phyloP scores from a whole-genome alignment of 1,140 invertebrate genomes.

The Chlorops oryzae region DNA sequence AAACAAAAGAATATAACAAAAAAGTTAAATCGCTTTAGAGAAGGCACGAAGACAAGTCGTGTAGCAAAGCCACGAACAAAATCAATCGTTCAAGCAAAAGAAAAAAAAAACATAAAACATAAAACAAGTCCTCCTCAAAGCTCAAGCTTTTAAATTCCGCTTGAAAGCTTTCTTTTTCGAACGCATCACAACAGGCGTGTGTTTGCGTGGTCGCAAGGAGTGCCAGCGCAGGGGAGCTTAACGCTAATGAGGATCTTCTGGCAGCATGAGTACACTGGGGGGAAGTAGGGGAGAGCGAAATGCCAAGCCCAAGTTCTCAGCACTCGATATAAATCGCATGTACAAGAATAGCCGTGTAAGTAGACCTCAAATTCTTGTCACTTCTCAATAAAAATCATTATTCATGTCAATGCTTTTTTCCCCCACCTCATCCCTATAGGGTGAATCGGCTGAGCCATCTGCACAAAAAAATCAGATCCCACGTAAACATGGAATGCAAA shows the following conservation, averaged over 20 bases:
- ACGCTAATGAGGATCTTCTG: slow-evolving; percentile 51
- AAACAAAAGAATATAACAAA: too few species aligned
- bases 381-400: neutral
- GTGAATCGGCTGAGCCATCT: slow-evolving; percentile 80
- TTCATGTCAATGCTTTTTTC: slow-evolving; percentile 11
- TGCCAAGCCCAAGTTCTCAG: slow-evolving; percentile 85
- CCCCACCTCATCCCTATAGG: slow-evolving; percentile 51
- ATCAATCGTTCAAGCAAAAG: too few species aligned
- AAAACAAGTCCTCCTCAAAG: too few species aligned
- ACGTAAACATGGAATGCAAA: slow-evolving; percentile 98
- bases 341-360: slow-evolving; percentile 81
- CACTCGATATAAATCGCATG: slow-evolving; percentile 95
- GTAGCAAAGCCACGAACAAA: too few species aligned
- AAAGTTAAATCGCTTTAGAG: too few species aligned
- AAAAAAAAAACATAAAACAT: too few species aligned
- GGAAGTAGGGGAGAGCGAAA: slow-evolving; percentile 70
- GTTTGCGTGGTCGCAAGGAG: slow-evolving; percentile 24
- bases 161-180: too few species aligned
- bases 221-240: slow-evolving; percentile 39
- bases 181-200: slow-evolving; percentile 14
- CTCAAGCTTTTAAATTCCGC: too few species aligned
- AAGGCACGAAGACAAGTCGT: too few species aligned
- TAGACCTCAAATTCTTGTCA: slow-evolving; percentile 23
- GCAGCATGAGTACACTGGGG: slow-evolving; percentile 87
- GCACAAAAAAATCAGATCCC: slow-evolving; percentile 80